Percentiles rank a stretch among this genome's conserved stretches.
Conservation (phyloP, 2,113 vertebrate species). For the Thunnus thynnus region DNA sequence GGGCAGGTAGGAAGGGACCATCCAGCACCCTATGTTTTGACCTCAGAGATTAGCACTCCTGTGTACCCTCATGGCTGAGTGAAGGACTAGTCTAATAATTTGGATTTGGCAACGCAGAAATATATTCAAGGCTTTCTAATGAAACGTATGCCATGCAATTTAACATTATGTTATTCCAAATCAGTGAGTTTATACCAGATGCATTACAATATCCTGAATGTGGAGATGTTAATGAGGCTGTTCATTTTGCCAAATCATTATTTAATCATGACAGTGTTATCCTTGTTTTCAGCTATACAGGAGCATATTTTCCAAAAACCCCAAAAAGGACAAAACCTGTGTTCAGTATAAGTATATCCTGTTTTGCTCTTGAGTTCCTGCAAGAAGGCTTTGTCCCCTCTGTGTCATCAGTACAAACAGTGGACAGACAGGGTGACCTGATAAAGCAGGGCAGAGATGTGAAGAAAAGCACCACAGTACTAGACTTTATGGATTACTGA, state of each 20-base stretch:
- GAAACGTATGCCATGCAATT: background rate
- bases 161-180: no score
- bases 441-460: constrained; percentile 53
- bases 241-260: background rate
- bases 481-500: constrained; percentile 76
- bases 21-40: constrained; percentile 43
- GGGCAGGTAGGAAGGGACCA: constrained; percentile 59
- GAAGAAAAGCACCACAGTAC: constrained; percentile 57
- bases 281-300: background rate
- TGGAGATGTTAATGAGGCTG: background rate
- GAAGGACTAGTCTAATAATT: background rate
- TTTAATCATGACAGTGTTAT: background rate
- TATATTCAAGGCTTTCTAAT: background rate
- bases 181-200: background rate
- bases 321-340: background rate
- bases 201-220: background rate
- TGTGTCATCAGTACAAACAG: constrained; percentile 36
- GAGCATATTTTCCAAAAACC: background rate
- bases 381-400: constrained; percentile 20
- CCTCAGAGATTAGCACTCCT: constrained; percentile 48
- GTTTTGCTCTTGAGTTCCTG: constrained; percentile 3
- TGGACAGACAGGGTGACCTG: constrained; percentile 58
- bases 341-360: background rate
- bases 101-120: background rate
- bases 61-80: background rate